Percentiles rank a stretch among this genome's conserved stretches.
Conservation (phyloP, 1,140 invertebrate species). For the Apis dorsata region DNA sequence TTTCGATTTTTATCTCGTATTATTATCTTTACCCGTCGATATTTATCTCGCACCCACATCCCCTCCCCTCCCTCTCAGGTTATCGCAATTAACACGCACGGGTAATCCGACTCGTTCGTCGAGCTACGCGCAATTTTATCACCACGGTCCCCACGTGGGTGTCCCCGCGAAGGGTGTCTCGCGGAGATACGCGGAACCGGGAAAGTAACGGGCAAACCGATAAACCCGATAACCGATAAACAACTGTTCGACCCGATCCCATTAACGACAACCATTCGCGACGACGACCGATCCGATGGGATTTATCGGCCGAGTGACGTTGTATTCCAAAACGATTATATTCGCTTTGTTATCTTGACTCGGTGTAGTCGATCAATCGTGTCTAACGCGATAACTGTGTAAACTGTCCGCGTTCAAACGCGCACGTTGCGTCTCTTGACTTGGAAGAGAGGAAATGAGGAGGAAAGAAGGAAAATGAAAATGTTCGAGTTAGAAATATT, state of each 20-base stretch:
- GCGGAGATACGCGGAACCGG: conserved; percentile 29
- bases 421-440: too few relatives aligned
- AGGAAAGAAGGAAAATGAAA: neutral
- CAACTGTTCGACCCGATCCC: conserved; percentile 31
- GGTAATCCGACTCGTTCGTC: conserved; percentile 34
- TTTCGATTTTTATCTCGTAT: conserved; percentile 7
- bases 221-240: conserved; percentile 53
- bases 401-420: neutral
- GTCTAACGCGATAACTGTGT: neutral
- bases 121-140: conserved; percentile 41
- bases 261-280: neutral
- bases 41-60: conserved; percentile 52
- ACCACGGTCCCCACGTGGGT: conserved; percentile 39
- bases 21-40: conserved; percentile 3
- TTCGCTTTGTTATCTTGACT: neutral
- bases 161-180: conserved; percentile 25
- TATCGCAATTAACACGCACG: conserved; percentile 53
- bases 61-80: conserved; percentile 29
- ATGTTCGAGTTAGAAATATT: conserved; percentile 7
- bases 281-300: too few relatives aligned
- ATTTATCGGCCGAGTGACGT: conserved; percentile 9
- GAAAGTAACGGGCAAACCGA: conserved; percentile 33
- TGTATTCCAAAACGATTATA: neutral
- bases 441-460: too few relatives aligned
- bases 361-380: neutral